phyloP scores from a whole-genome alignment of 2,113 vertebrate species.

The Periophthalmus modestus region DNA sequence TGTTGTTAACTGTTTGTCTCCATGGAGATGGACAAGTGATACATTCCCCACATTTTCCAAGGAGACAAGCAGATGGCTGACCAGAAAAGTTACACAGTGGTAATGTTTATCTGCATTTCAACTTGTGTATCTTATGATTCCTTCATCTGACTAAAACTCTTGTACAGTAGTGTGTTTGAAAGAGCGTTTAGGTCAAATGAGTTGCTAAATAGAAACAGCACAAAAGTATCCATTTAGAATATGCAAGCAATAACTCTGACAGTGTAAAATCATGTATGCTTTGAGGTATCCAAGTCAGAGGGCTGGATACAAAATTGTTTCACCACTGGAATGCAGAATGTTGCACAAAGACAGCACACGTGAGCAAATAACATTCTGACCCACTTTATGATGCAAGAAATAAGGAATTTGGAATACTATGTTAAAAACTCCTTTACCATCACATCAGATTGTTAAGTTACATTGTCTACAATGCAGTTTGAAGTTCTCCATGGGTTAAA shows the following conservation, averaged over 20 bases:
- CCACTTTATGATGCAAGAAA: background rate
- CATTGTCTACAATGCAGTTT: too few relatives aligned
- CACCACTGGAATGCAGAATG: background rate
- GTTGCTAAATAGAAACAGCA: background rate
- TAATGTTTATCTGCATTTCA: too few relatives aligned
- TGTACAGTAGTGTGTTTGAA: background rate
- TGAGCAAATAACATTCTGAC: background rate
- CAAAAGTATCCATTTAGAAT: background rate
- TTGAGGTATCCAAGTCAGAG: background rate
- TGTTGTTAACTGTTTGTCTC: too few relatives aligned
- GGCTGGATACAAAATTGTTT: background rate
- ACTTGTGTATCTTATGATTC: too few relatives aligned
- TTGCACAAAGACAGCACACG: background rate
- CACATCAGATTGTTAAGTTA: background rate
- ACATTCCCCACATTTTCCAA: too few relatives aligned
- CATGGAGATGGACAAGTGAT: too few relatives aligned
- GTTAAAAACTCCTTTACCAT: background rate
- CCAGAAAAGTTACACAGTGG: too few relatives aligned
- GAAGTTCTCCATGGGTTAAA: background rate
- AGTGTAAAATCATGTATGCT: background rate
- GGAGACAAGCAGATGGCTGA: too few relatives aligned
- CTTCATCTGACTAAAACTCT: background rate
- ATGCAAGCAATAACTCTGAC: background rate
- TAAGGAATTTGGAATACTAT: too few relatives aligned
- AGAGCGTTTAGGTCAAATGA: background rate